A percentile compares a stretch with the other conserved stretches of the same genome.
phyloP scores from a whole-genome alignment of 2,888 invertebrate species.

The Drosophila lutescens region DNA sequence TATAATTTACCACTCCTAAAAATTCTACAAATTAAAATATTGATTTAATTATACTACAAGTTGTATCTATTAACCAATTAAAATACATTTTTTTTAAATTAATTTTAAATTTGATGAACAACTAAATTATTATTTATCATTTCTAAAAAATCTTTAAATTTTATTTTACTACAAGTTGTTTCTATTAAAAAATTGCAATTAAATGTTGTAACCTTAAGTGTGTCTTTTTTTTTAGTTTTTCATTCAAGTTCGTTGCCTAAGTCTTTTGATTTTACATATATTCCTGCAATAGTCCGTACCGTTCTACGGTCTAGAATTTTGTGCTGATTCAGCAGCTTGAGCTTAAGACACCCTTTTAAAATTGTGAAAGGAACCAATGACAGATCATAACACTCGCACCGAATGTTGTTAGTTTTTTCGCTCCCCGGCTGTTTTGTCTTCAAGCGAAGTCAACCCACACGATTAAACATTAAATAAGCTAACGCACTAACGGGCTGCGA shows the following conservation, averaged over 20 bases:
- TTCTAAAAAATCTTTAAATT: too few species aligned
- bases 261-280: constrained; percentile 68
- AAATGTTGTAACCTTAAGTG: background rate
- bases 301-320: constrained; percentile 1
- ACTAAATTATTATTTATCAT: too few species aligned
- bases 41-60: too few species aligned
- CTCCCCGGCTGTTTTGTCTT: background rate
- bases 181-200: too few species aligned
- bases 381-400: constrained; percentile 12
- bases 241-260: constrained; percentile 65
- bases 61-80: too few species aligned
- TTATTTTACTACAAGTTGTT: too few species aligned
- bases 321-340: constrained; percentile 1
- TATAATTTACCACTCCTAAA: too few species aligned
- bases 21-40: too few species aligned
- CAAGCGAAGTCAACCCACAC: constrained; percentile 16
- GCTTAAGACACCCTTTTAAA: constrained; percentile 9
- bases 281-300: background rate
- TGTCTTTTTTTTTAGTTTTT: background rate
- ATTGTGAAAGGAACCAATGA: constrained; percentile 17
- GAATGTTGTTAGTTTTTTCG: background rate
- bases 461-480: background rate
- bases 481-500: constrained; percentile 25
- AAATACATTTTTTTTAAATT: too few species aligned
- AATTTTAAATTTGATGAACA: too few species aligned